phyloP scores from a whole-genome alignment of 2,113 vertebrate genomes.

The Stegostoma tigrinum region DNA sequence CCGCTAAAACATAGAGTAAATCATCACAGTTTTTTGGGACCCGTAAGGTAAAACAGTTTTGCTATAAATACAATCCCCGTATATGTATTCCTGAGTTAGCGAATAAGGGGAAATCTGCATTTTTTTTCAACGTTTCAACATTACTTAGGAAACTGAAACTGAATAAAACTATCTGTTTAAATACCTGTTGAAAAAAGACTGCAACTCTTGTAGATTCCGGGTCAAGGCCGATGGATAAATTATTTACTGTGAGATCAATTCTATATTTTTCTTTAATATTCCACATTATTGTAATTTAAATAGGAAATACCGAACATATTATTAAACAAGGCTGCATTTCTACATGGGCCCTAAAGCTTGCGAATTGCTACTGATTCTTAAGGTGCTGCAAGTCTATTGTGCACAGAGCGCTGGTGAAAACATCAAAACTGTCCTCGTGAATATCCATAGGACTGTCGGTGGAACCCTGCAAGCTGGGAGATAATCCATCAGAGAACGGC shows the following conservation, averaged over 20 bases:
- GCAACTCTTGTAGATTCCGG: slow-evolving; percentile 21
- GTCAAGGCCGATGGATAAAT: slow-evolving; percentile 17
- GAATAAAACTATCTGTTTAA: slow-evolving; percentile 20
- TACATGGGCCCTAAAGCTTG: background rate
- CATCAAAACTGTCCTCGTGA: slow-evolving; percentile 85
- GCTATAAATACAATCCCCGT: slow-evolving; percentile 44
- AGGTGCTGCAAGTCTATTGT: slow-evolving; percentile 77
- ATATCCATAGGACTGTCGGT: slow-evolving; percentile 76
- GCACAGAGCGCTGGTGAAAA: slow-evolving; percentile 86
- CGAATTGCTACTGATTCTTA: slow-evolving; percentile 60
- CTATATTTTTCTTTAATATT: slow-evolving; percentile 20
- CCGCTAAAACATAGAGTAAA: slow-evolving; percentile 74
- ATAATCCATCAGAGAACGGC: slow-evolving; percentile 61
- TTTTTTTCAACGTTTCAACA: background rate
- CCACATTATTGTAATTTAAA: slow-evolving; percentile 32
- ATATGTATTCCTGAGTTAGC: slow-evolving; percentile 62
- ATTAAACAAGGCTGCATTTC: slow-evolving; percentile 18
- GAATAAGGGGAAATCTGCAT: background rate
- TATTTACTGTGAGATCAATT: slow-evolving; percentile 32
- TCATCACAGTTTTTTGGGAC: slow-evolving; percentile 53
- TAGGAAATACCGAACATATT: background rate
- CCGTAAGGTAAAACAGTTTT: slow-evolving; percentile 56
- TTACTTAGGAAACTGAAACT: background rate
- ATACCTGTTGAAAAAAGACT: slow-evolving; percentile 35
- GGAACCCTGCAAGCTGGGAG: slow-evolving; percentile 63